These are phyloP conservation scores for Nettapus auritus DNA, from an alignment of 2,113 vertebrate genomes.

Conservation along the genomic window DNA sequence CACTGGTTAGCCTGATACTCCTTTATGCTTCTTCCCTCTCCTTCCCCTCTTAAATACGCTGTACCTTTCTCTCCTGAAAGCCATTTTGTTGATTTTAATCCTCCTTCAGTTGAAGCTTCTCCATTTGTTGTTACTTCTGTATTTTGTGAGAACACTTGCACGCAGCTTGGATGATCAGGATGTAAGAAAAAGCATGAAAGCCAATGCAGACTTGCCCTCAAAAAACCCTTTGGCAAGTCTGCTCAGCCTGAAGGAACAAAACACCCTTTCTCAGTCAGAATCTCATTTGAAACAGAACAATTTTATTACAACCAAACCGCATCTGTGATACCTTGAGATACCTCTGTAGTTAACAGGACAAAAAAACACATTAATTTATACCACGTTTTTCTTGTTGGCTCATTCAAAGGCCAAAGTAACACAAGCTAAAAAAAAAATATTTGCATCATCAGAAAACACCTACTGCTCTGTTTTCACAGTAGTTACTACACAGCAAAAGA, in stretches of 20 bases:
- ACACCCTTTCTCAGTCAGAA: not conserved
- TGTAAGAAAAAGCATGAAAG: not conserved
- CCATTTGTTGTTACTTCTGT: not conserved
- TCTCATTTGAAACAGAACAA: not conserved
- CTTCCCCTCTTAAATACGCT: not conserved
- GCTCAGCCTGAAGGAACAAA: not conserved
- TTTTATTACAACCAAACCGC: not conserved
- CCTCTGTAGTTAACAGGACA: not conserved
- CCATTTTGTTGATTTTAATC: not conserved
- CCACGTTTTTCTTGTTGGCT: not conserved
- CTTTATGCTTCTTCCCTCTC: too few relatives aligned
- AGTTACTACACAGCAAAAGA: not conserved
- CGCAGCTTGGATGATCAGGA: too few relatives aligned
- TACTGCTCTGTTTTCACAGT: not conserved
- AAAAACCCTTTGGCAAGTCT: not conserved
- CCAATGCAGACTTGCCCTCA: not conserved
- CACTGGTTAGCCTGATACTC: not conserved
- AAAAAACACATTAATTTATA: not conserved
- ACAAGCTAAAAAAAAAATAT: not conserved
- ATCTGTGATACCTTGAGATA: not conserved
- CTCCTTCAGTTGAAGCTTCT: not conserved
- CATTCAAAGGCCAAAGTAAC: not conserved
- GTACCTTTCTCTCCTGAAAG: not conserved
- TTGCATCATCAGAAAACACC: not conserved
- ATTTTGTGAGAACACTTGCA: not conserved